phyloP scores from a whole-genome alignment of 2,113 vertebrate species.

The Sminthopsis crassicaudata region DNA sequence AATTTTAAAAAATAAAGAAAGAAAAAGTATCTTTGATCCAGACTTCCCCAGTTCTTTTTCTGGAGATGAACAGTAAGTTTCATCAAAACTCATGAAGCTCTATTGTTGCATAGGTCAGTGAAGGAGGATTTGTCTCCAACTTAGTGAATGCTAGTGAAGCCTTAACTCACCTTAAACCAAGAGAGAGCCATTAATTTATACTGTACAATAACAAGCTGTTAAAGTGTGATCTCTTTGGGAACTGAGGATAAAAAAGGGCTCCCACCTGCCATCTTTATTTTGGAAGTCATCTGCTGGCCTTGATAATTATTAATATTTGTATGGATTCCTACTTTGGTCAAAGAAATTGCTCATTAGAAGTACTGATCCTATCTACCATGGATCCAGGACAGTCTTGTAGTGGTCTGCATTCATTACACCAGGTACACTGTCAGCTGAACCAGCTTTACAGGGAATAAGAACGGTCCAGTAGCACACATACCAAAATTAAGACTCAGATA shows the following conservation, averaged over 20 bases:
- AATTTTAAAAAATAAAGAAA: too few relatives aligned
- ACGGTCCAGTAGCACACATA: neutral
- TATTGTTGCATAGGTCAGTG: neutral
- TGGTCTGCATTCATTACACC: neutral
- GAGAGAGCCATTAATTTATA: conserved; percentile 35
- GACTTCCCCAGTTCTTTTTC: too few relatives aligned
- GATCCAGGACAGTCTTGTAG: neutral
- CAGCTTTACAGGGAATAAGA: neutral
- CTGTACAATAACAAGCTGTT: neutral
- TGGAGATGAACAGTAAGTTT: too few relatives aligned
- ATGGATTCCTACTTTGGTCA: neutral
- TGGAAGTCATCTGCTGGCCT: conserved; percentile 44
- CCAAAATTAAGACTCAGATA: neutral
- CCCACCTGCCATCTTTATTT: conserved; percentile 8
- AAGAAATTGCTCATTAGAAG: accelerated
- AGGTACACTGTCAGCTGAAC: neutral
- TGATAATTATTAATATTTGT: neutral
- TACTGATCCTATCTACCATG: neutral
- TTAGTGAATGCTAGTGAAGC: neutral
- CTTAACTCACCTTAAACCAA: neutral
- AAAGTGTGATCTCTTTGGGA: neutral
- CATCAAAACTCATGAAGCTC: too few relatives aligned
- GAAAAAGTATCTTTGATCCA: too few relatives aligned
- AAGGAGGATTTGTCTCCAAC: neutral
- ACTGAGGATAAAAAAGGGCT: accelerated